A percentile compares a stretch with the other conserved stretches of the same genome.
These are phyloP conservation scores for Megaustenia siamemsis DNA, from an alignment of 2,888 invertebrate genomes.

Conservation along the genomic window DNA sequence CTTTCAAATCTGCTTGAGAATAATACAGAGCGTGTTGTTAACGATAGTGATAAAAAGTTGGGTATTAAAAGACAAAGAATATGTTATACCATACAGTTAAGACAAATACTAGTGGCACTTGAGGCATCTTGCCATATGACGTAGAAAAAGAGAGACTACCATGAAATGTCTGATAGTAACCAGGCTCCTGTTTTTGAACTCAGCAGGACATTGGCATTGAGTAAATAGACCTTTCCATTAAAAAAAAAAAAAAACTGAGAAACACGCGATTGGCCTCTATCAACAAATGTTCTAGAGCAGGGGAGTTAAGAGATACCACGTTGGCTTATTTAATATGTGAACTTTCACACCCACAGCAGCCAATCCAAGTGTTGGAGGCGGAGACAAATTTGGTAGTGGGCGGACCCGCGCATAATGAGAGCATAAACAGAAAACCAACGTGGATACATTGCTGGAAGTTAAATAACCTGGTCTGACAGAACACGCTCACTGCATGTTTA, in stretches of 20 bases:
- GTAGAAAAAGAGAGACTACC: neutral
- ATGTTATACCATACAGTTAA: neutral
- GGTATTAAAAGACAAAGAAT: too few species aligned
- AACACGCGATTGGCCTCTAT: slow-evolving; percentile 44
- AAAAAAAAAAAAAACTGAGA: too few species aligned
- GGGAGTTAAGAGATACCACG: slow-evolving; percentile 21
- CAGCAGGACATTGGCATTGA: slow-evolving; percentile 17
- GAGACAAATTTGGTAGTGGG: neutral
- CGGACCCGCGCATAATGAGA: slow-evolving; percentile 32
- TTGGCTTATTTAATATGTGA: slow-evolving; percentile 43
- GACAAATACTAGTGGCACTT: neutral
- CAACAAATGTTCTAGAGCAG: slow-evolving; percentile 23
- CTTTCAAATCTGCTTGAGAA: neutral
- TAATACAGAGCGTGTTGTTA: too few species aligned
- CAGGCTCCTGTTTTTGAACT: neutral
- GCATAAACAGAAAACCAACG: slow-evolving; percentile 42
- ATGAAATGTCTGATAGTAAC: slow-evolving; percentile 14
- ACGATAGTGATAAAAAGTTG: too few species aligned
- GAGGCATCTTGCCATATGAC: neutral
- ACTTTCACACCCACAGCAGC: slow-evolving; percentile 27
- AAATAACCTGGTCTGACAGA: slow-evolving; percentile 16
- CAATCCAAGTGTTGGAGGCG: neutral
- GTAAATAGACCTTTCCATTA: slow-evolving; percentile 41
- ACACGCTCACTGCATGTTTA: slow-evolving; percentile 22
- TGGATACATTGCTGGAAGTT: slow-evolving; percentile 8